A percentile compares a stretch with the other conserved stretches of the same genome.
phyloP scores from a whole-genome alignment of 2,888 invertebrate genomes.

The Sinotaia quadrata region DNA sequence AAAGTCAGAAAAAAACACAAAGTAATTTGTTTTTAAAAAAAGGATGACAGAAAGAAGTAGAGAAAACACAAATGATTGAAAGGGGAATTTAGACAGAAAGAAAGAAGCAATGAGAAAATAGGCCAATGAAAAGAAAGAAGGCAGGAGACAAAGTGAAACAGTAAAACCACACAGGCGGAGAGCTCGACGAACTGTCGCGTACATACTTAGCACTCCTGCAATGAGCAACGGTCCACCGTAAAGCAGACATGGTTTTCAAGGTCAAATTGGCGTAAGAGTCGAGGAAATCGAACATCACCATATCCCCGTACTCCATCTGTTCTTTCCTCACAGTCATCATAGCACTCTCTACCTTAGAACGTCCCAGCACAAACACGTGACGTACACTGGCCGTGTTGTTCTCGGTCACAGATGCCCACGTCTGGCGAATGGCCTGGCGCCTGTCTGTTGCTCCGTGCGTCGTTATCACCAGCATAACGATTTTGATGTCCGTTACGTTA shows the following conservation, averaged over 20 bases:
- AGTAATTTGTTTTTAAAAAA: too few relatives aligned
- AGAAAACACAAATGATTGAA: too few relatives aligned
- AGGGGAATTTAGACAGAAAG: too few relatives aligned
- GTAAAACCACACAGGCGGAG: background rate
- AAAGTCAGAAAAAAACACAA: too few relatives aligned
- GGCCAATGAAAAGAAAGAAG: too few relatives aligned
- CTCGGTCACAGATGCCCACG: background rate
- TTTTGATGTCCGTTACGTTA: background rate
- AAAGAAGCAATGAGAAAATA: too few relatives aligned
- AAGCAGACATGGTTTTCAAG: conserved; percentile 41
- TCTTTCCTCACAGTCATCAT: conserved; percentile 30
- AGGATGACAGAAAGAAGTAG: too few relatives aligned
- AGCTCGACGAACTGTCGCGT: background rate
- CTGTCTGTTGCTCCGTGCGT: background rate
- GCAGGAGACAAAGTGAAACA: too few relatives aligned
- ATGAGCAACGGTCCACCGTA: conserved; percentile 36
- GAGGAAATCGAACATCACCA: conserved; percentile 38
- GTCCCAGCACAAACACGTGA: background rate
- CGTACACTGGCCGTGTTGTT: background rate
- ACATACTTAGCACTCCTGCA: conserved; percentile 32
- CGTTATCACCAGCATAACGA: background rate
- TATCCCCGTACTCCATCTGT: conserved; percentile 30
- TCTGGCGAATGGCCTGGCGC: background rate
- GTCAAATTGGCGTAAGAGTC: conserved; percentile 43
- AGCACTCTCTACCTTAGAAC: background rate